Percentiles rank a stretch among this genome's conserved stretches.
Evolutionary conservation across 2,113 vertebrate species (phyloP).

Genomic region (Notiomystis cincta): DNA sequence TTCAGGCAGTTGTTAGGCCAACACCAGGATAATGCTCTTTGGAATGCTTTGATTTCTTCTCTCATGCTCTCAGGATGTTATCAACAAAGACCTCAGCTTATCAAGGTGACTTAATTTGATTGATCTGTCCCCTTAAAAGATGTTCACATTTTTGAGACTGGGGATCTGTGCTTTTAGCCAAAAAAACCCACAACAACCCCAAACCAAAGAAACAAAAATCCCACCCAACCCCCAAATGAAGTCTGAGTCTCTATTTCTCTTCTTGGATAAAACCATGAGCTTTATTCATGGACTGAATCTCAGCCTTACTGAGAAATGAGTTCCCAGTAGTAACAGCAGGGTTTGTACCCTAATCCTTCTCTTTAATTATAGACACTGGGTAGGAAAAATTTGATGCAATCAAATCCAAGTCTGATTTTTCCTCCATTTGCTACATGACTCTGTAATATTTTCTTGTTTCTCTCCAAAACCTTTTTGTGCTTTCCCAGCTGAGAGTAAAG

Average conservation of each 20-base stretch:
- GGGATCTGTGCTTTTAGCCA: neutral
- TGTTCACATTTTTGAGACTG: neutral
- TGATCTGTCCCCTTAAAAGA: neutral
- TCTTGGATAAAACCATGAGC: neutral
- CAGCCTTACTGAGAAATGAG: neutral
- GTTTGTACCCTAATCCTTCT: neutral
- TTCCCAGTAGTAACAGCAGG: neutral
- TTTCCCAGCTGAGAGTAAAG: conserved; percentile 13
- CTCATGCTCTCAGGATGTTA: neutral
- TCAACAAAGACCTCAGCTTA: neutral
- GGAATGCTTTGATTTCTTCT: neutral
- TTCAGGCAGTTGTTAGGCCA: neutral
- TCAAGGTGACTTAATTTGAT: neutral
- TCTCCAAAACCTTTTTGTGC: neutral
- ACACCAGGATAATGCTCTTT: neutral
- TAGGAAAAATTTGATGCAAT: neutral
- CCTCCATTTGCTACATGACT: neutral
- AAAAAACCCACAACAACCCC: neutral
- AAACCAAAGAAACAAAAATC: neutral
- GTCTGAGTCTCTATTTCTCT: neutral
- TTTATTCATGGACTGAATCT: neutral
- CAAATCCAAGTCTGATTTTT: neutral
- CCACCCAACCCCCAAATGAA: neutral
- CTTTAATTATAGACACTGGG: neutral
- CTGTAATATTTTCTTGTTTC: neutral